Evolutionary conservation across 2,888 invertebrate genomes (phyloP), one percentile per base, ranked within the genome.

Genomic region (Ornithoptera alexandrae): DNA sequence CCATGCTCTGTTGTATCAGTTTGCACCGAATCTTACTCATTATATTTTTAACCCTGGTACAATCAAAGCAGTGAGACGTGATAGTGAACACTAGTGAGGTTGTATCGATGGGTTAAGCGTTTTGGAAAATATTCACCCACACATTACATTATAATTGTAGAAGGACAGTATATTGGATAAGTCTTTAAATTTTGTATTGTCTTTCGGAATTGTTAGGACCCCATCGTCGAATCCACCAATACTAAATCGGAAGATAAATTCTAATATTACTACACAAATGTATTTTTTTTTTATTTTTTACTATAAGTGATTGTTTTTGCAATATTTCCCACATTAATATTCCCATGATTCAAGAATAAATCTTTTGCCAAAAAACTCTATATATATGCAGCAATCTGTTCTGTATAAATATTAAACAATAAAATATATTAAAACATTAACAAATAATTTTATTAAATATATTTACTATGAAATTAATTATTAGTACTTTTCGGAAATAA

Each of bases 181-280:
- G 76, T 76, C 74, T 76, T 75, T 69, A 71, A 72, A 68, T 74
- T 73, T 72, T 56, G 71, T 76, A 76, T 76, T 76, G 76, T 76
- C 76, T 72, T 74, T 69, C 69, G 69, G 70, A 71, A 50, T 36
- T 56, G 42, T 69, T 65, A 61, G 65, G 53, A 69, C 24, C 65
- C 15, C 61, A 58, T 66, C 46, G 57, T 50, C 17, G 57, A 65
- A 57, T 65, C 36, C 1, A 59, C 62, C 5, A 22, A 46, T 65
- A 62, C 8, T 58, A 69, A 56, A 56, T 72, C 66, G 67, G 22
- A 39, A 46, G 12, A 20, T 60, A 60, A 2, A 46, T 12, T 20
- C 42, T 61, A 61, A 61, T 39, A 42, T 61, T 20, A 61, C 61
- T 46, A 12, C 15, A 46, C 46, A 46, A 46, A 46, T 46, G 46